Base-by-base conservation (phyloP, 1,140 invertebrate genomes). In the Bombus impatiens region DNA sequence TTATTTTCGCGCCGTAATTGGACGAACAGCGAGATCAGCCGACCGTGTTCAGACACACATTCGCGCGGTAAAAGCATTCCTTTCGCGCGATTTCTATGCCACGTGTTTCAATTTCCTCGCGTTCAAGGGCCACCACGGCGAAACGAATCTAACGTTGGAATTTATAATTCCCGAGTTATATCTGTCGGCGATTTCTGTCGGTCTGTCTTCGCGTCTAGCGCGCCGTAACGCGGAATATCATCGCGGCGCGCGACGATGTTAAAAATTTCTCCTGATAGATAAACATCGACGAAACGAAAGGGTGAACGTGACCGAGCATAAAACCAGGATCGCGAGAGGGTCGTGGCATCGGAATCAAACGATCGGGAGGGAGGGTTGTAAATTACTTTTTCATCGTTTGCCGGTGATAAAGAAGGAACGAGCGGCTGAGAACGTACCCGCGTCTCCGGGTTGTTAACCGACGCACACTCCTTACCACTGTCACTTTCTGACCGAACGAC, bases 401-500 rank as follows among this genome's bases (percentile, higher is more conserved):
- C 0, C 44, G 12, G 25, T 10, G 75, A 84, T 84, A 84, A 84
- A 44, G 37, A 37, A 77, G 9, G 9, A 76, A 76, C 28, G 25
- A 32, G 10, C 22, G 37, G 6, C 4, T 6, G 37, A n/a, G 32
- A 68, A 80, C 32, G 77, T 72, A 59, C 1, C 22, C 47, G 53
- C 67, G 68, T 42, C 37, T 40, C 40, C 77, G 47, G 28, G 12
- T 53, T 68, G 47, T 80, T 72, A 72, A 42, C 42, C 65, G 57
- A 32, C 44, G 42, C 42, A 28, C 53, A 9, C 67, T 44, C 82
- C 82, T 84, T 83, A 90, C 81, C 88, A 89, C 84, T 88, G 87
- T 87, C 89, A 82, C 84, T 90, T 86, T 86, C 85, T 74, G 79
- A 84, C 90, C 90, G 89, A 87, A 88, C 89, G 84, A 87, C 87